These are phyloP conservation scores for Selene dorsalis DNA, from an alignment of 2,797 vertebrate genomes.

Conservation along the genomic window DNA sequence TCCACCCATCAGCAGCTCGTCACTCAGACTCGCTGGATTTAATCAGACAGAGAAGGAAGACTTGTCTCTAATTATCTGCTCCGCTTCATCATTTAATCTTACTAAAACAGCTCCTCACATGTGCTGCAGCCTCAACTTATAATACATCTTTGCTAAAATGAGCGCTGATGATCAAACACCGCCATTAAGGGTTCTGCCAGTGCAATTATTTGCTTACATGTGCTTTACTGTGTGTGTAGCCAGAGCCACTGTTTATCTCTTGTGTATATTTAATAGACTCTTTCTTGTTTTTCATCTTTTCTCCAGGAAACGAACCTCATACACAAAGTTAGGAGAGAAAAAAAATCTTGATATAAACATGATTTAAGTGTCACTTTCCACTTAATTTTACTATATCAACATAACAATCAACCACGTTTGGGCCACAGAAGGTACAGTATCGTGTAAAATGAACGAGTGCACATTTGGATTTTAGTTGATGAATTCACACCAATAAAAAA, in stretches of 20 bases:
- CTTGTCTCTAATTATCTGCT: conserved; percentile 82
- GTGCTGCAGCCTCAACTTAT: conserved; percentile 46
- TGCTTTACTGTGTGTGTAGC: conserved; percentile 24
- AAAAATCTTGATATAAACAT: conserved; percentile 3
- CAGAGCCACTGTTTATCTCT: neutral
- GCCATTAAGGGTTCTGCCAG: conserved; percentile 35
- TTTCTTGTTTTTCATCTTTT: neutral
- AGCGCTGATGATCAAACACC: conserved; percentile 51
- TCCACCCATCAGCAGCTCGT: conserved; percentile 81
- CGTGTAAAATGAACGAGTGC: neutral
- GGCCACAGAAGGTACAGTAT: neutral
- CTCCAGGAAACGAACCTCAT: neutral
- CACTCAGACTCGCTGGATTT: conserved; percentile 81
- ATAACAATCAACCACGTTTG: conserved; percentile 8
- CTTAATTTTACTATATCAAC: neutral
- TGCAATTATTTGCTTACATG: conserved; percentile 52
- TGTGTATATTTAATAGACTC: neutral
- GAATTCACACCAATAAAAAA: conserved; percentile 5
- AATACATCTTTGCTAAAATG: conserved; percentile 37
- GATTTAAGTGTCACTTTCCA: neutral
- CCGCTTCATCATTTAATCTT: conserved; percentile 80
- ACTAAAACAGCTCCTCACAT: conserved; percentile 59
- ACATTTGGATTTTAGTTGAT: conserved; percentile 11
- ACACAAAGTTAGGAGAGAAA: neutral
- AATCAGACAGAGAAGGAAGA: conserved; percentile 82